Percentiles rank a stretch among this genome's conserved stretches.
Conservation (phyloP, 1,140 invertebrate genomes). For the Platyscapa corneri region DNA sequence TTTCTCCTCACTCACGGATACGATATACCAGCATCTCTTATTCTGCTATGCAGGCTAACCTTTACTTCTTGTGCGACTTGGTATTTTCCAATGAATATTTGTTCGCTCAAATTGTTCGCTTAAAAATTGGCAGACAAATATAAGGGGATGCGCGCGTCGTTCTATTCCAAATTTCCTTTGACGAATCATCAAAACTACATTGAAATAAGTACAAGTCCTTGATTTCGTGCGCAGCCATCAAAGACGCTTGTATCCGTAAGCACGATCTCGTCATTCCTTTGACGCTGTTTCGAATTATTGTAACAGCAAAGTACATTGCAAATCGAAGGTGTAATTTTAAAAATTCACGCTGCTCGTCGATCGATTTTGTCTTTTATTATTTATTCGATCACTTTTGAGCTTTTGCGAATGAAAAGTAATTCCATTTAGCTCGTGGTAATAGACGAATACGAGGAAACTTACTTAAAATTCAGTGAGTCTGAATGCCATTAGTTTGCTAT, state of each 20-base stretch:
- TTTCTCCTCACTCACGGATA: not conserved
- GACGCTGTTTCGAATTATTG: not conserved
- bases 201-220: too few species aligned
- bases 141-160: not conserved
- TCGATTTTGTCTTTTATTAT: not conserved
- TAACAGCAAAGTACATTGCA: not conserved
- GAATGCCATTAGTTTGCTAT: too few species aligned
- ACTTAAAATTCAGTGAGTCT: too few species aligned
- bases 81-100: not conserved
- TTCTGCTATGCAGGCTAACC: slow-evolving; percentile 16
- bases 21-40: slow-evolving; percentile 2
- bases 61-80: slow-evolving; percentile 21
- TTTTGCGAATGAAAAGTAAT: not conserved
- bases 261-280: too few species aligned
- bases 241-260: too few species aligned
- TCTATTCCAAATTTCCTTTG: too few species aligned
- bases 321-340: not conserved
- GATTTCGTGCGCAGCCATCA: too few species aligned
- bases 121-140: not conserved
- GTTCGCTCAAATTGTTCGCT: not conserved
- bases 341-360: too few species aligned
- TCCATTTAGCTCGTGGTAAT: too few species aligned
- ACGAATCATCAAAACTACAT: too few species aligned
- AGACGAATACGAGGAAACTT: too few species aligned
- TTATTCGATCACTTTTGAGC: not conserved